These are phyloP conservation scores for Sericinus montela DNA, from an alignment of 2,888 invertebrate species.

Conservation along the genomic window DNA sequence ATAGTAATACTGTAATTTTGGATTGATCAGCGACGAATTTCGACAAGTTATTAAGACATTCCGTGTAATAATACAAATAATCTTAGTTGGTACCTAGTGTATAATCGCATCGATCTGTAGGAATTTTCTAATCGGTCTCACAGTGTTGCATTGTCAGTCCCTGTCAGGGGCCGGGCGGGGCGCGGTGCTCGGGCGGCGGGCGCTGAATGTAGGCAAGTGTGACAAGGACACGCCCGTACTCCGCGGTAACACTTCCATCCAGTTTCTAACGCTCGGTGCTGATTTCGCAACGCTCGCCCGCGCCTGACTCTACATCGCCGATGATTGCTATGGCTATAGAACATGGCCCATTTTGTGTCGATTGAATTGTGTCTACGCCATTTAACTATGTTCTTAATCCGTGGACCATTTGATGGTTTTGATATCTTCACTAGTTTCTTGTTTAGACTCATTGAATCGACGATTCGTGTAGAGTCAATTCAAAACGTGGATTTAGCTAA, in stretches of 20 bases:
- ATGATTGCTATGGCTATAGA: conserved; percentile 58
- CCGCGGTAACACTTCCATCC: conserved; percentile 75
- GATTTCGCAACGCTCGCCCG: conserved; percentile 63
- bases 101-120: conserved; percentile 25
- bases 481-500: no score
- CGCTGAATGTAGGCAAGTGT: conserved; percentile 78
- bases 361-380: no score
- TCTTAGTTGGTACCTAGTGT: not conserved
- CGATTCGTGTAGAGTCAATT: no score
- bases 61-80: no score
- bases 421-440: no score
- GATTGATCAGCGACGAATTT: no score
- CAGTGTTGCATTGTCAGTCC: conserved; percentile 69
- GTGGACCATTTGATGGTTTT: no score
- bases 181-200: conserved; percentile 53
- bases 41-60: no score
- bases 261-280: conserved; percentile 74
- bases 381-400: no score
- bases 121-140: conserved; percentile 59
- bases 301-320: conserved; percentile 56
- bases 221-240: conserved; percentile 79
- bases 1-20: conserved; percentile 19
- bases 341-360: not conserved
- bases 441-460: no score
- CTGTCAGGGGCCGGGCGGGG: conserved; percentile 49